Evolutionary conservation across 2,797 vertebrate genomes (phyloP), one percentile per base, ranked within the genome.

Genomic region (Sebastes ruberrimus): DNA sequence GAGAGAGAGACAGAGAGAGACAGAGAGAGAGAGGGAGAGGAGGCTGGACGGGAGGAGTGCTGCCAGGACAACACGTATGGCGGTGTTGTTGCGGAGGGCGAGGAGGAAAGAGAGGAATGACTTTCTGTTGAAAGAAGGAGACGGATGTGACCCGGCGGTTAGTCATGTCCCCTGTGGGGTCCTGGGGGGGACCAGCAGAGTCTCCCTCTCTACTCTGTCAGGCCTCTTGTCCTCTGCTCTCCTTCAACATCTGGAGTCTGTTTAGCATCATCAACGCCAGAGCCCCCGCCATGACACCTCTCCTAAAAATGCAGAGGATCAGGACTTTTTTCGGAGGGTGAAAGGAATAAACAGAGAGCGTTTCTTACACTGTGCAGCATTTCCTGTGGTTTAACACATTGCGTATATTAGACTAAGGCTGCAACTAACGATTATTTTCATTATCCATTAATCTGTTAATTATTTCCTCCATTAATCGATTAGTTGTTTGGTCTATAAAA

Each of bases 241-340:
- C 89, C 84, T 85, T 93, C 82, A 82, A 95, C 95, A 96, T 96
- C 95, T 96, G 95, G 95, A 95, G 92, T 88, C 93, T 95, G 94
- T 96, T 96, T 93, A 92, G 91, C 78, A 72, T 93, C 88, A 88
- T 86, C 83, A 88, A 81, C 88, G 60, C 86, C 82, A 70, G 87
- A 91, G 84, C 84, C 81, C 86, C 85, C 7, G 55, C 84, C 85
- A 87, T 93, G 92, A 93, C 93, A 92, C 89, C 86, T 88, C 83
- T 80, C 79, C 73, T 81, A 88, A 90, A 90, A 89, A 91, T 92
- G 79, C 86, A 82, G 81, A 55, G 65, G 79, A 83, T 84, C 71
- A 77, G 80, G 60, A 74, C 53, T 78, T 80, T 16, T 1, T 70
- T 62, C 55, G 20, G 32, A 76, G 63, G 57, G 80, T 53, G 60